These are phyloP conservation scores for Tethea ocularis DNA, from an alignment of 2,888 invertebrate genomes.

Conservation along the genomic window DNA sequence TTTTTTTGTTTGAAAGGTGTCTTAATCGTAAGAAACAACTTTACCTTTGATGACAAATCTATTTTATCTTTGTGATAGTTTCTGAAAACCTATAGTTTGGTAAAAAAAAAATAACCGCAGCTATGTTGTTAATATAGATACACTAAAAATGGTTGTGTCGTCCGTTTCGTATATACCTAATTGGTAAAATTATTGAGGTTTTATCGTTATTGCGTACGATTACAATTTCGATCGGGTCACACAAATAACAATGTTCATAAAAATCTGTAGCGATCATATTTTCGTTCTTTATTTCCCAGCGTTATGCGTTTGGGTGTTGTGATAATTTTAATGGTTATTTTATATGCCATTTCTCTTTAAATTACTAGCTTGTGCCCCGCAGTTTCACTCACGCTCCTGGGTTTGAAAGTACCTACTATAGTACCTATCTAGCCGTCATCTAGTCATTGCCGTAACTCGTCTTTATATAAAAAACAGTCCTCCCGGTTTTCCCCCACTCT, in stretches of 20 bases:
- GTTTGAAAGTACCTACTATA: too few relatives aligned
- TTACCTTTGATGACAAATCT: too few relatives aligned
- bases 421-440: too few relatives aligned
- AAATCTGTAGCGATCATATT: conserved; percentile 21
- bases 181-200: conserved; percentile 48
- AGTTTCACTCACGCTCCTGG: too few relatives aligned
- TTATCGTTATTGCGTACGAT: conserved; percentile 30
- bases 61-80: neutral
- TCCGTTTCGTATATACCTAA: conserved; percentile 40
- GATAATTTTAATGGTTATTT: neutral
- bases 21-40: too few relatives aligned
- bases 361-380: too few relatives aligned
- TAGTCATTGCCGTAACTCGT: too few relatives aligned
- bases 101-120: neutral
- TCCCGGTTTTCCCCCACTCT: too few relatives aligned
- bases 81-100: neutral
- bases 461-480: too few relatives aligned
- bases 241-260: conserved; percentile 30
- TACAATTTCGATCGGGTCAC: conserved; percentile 20
- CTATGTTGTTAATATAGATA: neutral
- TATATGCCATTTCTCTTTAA: neutral
- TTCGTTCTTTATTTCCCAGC: conserved; percentile 25
- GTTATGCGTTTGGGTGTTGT: conserved; percentile 15
- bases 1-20: too few relatives aligned
- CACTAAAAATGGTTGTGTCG: conserved; percentile 11